Percentiles rank a stretch among this genome's conserved stretches.
These are phyloP conservation scores for Drosophila emarginata DNA, from an alignment of 2,888 invertebrate genomes.

Conservation along the genomic window DNA sequence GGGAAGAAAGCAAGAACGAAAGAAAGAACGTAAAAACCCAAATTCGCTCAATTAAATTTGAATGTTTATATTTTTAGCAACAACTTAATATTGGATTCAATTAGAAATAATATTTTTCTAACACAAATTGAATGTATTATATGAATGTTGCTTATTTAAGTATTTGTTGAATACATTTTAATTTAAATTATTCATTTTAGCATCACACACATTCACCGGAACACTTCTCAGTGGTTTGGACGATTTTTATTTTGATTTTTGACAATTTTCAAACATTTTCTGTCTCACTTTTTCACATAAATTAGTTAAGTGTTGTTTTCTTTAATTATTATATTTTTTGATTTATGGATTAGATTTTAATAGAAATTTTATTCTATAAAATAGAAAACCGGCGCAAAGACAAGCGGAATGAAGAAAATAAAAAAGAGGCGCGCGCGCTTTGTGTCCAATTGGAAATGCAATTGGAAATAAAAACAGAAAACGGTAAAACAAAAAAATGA, in stretches of 20 bases:
- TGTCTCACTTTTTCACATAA: background rate
- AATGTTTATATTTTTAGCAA: background rate
- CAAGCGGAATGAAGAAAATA: constrained; percentile 35
- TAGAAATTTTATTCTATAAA: background rate
- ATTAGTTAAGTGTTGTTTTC: background rate
- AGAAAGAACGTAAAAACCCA: background rate
- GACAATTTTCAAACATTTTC: background rate
- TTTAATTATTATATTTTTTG: background rate
- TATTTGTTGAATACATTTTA: constrained; percentile 12
- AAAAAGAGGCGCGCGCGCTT: constrained; percentile 48
- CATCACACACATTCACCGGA: constrained; percentile 19
- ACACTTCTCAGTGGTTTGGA: background rate
- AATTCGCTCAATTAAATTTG: background rate
- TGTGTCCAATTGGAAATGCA: constrained; percentile 69
- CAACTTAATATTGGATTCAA: background rate
- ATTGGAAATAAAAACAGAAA: constrained; percentile 66
- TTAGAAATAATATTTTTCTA: background rate
- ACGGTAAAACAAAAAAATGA: constrained; percentile 55
- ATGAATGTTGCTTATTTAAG: too few relatives aligned
- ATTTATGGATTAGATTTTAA: background rate
- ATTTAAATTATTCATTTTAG: constrained; percentile 1
- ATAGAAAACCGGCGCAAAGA: background rate
- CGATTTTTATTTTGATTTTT: background rate
- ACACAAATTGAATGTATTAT: background rate
- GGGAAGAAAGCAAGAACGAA: background rate